Evolutionary conservation across 2,113 vertebrate species (phyloP).

Genomic region (Prionailurus bengalensis): DNA sequence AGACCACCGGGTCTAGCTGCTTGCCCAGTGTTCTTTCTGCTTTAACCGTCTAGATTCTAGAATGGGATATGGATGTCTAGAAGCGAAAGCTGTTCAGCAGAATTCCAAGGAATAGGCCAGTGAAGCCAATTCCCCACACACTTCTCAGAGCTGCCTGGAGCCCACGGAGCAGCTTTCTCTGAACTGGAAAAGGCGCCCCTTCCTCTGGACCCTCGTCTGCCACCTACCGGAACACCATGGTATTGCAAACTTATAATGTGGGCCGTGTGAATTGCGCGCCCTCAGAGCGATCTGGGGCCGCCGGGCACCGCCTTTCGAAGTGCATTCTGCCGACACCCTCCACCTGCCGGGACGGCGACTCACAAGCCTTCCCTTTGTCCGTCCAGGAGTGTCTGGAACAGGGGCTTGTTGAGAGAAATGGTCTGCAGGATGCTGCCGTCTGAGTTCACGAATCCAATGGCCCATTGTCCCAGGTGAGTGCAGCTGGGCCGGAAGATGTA

Average conservation of each 20-base stretch:
- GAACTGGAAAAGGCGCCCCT: neutral
- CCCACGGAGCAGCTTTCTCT: neutral
- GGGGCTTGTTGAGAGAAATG: conserved; percentile 90
- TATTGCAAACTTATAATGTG: neutral
- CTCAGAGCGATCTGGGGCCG: rapidly evolving
- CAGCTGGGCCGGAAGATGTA: conserved; percentile 95
- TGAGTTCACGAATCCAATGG: conserved; percentile 91
- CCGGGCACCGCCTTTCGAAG: rapidly evolving
- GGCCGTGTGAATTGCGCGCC: rapidly evolving
- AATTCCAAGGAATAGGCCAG: neutral
- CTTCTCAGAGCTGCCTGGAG: neutral
- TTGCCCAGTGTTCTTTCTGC: neutral
- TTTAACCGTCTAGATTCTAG: neutral
- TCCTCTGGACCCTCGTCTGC: neutral
- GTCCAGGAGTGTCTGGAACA: conserved; percentile 90
- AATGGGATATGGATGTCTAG: neutral
- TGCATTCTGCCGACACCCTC: neutral
- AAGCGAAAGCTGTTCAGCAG: neutral
- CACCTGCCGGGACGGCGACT: conserved; percentile 65
- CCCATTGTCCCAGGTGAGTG: conserved; percentile 94
- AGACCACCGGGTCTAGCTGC: neutral
- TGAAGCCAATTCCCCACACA: too few relatives aligned
- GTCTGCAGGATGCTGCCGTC: conserved; percentile 91
- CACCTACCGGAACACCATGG: conserved; percentile 31
- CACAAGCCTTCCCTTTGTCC: conserved; percentile 91